Evolutionary conservation across 2,797 vertebrate species (phyloP), one percentile per base, ranked within the genome.

Genomic region (Chelon labrosus): DNA sequence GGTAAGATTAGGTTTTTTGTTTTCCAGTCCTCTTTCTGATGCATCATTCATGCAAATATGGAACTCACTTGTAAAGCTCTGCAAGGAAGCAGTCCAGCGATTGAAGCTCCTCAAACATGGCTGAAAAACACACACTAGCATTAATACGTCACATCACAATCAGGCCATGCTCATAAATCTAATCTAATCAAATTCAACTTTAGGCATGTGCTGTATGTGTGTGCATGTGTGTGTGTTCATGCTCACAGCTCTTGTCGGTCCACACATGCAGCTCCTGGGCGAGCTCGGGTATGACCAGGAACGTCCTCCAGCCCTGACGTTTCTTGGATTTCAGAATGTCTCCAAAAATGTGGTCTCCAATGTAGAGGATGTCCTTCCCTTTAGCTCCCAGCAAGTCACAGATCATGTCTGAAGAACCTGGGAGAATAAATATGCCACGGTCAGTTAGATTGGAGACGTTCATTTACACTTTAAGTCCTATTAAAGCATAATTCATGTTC

Each of bases 271-370:
- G 95, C 93, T 99, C 98, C 91, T 99, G 98, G 0, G 98, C 98
- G 79, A 99, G 94, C 87, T 99, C 98, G 0, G 98, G 98, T 79
- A 99, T 99, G 56, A 99, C 98, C 86, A 99, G 92, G 89, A 99
- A 99, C 4, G 98, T 99, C 82, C 98, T 94, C 98, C 98, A 99
- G 67, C 98, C 98, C 85, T 99, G 98, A 0, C 98, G 96, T 78
- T 99, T 99, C 95, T 99, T 99, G 73, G 98, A 99, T 92, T 99
- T 99, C 63, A 99, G 94, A 90, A 99, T 99, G 87, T 99, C 98
- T 80, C 98, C 98, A 77, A 99, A 99, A 85, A 99, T 99, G 74
- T 99, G 98, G 93, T 99, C 98, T 77, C 98, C 98, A 0, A 99
- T 99, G 91, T 99, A 99, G 25, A 99, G 92, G 38, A 99, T 99